These are phyloP conservation scores for Phasia obesa DNA, from an alignment of 2,888 invertebrate genomes.

Conservation along the genomic window DNA sequence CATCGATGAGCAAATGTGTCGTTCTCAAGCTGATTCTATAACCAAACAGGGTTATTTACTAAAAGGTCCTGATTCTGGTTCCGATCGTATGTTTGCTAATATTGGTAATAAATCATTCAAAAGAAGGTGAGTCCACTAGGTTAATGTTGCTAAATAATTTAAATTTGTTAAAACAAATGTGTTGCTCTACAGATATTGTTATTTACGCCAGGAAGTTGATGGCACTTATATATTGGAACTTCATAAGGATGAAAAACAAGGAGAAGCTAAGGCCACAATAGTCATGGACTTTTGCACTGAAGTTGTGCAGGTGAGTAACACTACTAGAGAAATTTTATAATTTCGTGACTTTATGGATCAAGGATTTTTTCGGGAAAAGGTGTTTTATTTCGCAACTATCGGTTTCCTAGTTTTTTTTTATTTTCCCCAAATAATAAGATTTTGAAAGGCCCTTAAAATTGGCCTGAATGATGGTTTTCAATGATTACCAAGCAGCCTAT, in stretches of 20 bases:
- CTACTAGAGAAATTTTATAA: no score
- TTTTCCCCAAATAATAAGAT: no score
- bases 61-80: conserved; percentile 95
- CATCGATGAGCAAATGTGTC: conserved; percentile 87
- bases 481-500: no score
- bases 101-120: conserved; percentile 97
- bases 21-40: conserved; percentile 88
- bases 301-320: conserved; percentile 87
- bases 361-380: no score
- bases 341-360: no score
- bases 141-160: neutral
- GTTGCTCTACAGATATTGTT: conserved; percentile 86
- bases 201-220: conserved; percentile 94
- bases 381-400: no score
- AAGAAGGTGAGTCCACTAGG: conserved; percentile 83
- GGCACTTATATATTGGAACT: conserved; percentile 95
- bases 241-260: conserved; percentile 96
- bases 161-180: neutral
- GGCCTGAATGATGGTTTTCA: no score
- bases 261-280: conserved; percentile 94
- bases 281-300: conserved; percentile 97
- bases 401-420: no score
- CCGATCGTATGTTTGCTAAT: conserved; percentile 94
- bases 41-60: conserved; percentile 95
- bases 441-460: no score